Evolutionary conservation across 2,797 vertebrate species (phyloP), one percentile per base, ranked within the genome.

Genomic region (Allobates femoralis): DNA sequence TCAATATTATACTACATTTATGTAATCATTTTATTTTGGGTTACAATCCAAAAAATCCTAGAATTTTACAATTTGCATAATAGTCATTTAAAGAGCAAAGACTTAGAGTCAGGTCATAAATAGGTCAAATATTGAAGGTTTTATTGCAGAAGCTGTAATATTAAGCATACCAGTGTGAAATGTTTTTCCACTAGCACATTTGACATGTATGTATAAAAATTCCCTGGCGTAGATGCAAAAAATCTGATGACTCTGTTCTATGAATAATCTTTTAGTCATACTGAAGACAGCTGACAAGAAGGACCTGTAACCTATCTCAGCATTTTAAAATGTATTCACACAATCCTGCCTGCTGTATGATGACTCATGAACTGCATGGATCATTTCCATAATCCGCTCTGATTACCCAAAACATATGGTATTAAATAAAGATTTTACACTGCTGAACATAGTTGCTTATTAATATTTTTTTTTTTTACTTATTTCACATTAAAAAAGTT

Each of bases 231-330:
- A 10, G 73, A 53, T 77, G 50, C 53, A 58, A 41, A 74, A 37
- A 69, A 67, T 66, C 16, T 66, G 56, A 75, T 64, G 60, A 62
- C 55, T 81, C n/a, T 64, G 73, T 78, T 50, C 74, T 78, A 78
- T 85, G 62, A 78, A 85, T 85, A 75, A 76, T 60, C n/a, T 76
- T 79, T 79, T 79, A 85, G 46, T 41, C 75, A 85, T 50, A 53
- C 56, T 58, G 66, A 34, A 73, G 67, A 58, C 69, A 60, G 55
- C 32, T 83, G 67, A 73, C 67, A 58, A 73, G 81, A 34, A 21
- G 32, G 37, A 58, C 32, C 28, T 53, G 15, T 46, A 58, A 21
- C 14, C 37, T 34, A 16, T 16, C 34, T 37, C 67, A 73, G n/a
- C 66, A 28, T 60, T 83, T 71, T 69, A 5, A 34, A 55, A 32